Evolutionary conservation across 2,888 invertebrate genomes (phyloP).

Genomic region (Eupeodes latifasciatus): DNA sequence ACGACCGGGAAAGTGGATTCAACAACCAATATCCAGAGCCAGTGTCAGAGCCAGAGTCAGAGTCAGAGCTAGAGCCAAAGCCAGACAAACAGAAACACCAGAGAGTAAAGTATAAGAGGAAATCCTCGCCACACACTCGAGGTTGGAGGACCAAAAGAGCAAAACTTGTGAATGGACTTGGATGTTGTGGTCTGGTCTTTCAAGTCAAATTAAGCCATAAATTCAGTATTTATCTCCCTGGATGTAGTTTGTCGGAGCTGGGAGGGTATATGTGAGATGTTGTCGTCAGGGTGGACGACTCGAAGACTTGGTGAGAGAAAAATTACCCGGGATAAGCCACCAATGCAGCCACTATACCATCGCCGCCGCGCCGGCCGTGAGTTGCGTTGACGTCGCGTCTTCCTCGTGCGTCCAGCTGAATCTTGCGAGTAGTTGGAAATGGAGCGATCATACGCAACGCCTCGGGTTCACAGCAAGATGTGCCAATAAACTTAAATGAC

Average conservation of each 20-base stretch:
- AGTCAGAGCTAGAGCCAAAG: too few species aligned
- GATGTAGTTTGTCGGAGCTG: constrained; percentile 82
- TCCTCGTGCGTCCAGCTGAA: background rate
- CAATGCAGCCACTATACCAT: background rate
- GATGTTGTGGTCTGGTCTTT: constrained; percentile 78
- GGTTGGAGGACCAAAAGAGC: constrained; percentile 52
- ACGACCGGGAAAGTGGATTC: constrained; percentile 50
- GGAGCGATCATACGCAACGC: background rate
- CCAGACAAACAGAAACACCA: too few species aligned
- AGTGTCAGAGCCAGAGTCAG: too few species aligned
- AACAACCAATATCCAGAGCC: constrained; percentile 30
- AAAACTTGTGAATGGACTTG: constrained; percentile 76
- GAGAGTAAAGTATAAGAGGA: background rate
- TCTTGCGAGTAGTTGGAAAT: constrained; percentile 13
- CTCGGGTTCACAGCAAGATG: constrained; percentile 46
- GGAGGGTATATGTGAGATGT: constrained; percentile 49
- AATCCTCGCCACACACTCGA: background rate
- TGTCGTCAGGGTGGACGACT: constrained; percentile 23
- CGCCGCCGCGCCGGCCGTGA: too few species aligned
- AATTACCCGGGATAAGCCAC: constrained; percentile 66
- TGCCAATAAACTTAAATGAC: constrained; percentile 76
- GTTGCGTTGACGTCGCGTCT: background rate
- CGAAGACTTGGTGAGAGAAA: constrained; percentile 44
- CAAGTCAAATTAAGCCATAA: constrained; percentile 84
- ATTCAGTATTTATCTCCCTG: constrained; percentile 83